A percentile compares a stretch with the other conserved stretches of the same genome.
These are phyloP conservation scores for Melanaphis sacchari DNA, from an alignment of 1,140 invertebrate genomes.

Conservation along the genomic window DNA sequence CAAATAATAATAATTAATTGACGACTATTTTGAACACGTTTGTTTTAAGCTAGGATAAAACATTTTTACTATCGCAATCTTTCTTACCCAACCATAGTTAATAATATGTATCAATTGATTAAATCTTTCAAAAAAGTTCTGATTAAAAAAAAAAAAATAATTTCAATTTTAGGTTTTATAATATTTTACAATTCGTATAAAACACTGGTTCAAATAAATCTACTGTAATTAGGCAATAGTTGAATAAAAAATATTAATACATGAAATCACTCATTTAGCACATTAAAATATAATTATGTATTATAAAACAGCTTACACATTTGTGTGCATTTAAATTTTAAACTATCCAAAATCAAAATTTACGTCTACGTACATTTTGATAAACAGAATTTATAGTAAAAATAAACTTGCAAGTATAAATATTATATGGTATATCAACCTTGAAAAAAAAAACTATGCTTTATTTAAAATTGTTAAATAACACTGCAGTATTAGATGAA, in stretches of 20 bases:
- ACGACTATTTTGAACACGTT: not conserved
- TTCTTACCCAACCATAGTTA: not conserved
- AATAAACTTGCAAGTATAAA: not conserved
- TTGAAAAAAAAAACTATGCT: no score
- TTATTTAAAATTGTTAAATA: not conserved
- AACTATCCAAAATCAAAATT: not conserved
- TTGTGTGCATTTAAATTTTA: not conserved
- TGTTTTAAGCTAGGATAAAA: not conserved
- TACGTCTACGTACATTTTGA: not conserved
- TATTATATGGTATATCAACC: not conserved
- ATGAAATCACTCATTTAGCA: not conserved
- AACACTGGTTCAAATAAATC: not conserved
- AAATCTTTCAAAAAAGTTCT: not conserved
- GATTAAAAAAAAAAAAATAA: not conserved
- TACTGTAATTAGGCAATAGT: not conserved
- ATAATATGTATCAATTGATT: not conserved
- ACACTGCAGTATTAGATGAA: no score
- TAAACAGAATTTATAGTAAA: not conserved
- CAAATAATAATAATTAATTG: slow-evolving; percentile 13
- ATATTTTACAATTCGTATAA: not conserved
- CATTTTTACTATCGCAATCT: not conserved
- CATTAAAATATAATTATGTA: not conserved
- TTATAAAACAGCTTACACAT: not conserved
- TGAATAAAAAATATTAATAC: not conserved
- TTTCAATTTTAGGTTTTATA: not conserved